Evolutionary conservation across 2,113 vertebrate species (phyloP).

Genomic region (Forbesichthys papilliferus): DNA sequence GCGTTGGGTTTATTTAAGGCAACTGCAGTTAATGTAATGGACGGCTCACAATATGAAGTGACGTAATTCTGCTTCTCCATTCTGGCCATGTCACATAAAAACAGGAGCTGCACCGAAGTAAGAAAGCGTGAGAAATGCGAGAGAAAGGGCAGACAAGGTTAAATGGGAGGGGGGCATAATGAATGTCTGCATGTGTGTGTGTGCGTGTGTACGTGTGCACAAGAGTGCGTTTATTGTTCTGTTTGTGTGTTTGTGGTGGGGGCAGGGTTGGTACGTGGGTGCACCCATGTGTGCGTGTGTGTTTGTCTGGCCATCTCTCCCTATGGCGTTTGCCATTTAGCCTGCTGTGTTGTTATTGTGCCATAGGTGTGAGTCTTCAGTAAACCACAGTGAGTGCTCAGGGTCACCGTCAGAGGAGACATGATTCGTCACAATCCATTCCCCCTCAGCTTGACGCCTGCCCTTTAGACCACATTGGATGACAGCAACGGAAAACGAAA

Average conservation of each 20-base stretch:
- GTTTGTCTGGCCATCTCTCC: slow-evolving; percentile 4
- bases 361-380: slow-evolving; percentile 9
- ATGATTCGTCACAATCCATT: slow-evolving; percentile 28
- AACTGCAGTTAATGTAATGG: slow-evolving; percentile 36
- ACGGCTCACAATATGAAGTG: slow-evolving; percentile 34
- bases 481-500: slow-evolving; percentile 30
- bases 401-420: slow-evolving; percentile 22
- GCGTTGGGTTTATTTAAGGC: slow-evolving; percentile 18
- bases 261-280: background rate
- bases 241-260: background rate
- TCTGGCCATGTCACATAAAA: slow-evolving; percentile 33
- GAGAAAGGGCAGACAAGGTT: slow-evolving; percentile 6
- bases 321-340: slow-evolving; percentile 13
- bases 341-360: slow-evolving; percentile 12
- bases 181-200: slow-evolving; percentile 21
- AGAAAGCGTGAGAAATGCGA: slow-evolving; percentile 49
- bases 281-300: background rate
- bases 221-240: background rate
- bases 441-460: slow-evolving; percentile 51
- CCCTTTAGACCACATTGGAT: slow-evolving; percentile 47
- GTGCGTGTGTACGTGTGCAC: background rate
- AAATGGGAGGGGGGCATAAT: slow-evolving; percentile 30
- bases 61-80: slow-evolving; percentile 36
- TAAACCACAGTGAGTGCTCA: background rate
- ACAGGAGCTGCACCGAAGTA: slow-evolving; percentile 7